phyloP scores from a whole-genome alignment of 2,797 vertebrate species.

The Vespertilio murinus region DNA sequence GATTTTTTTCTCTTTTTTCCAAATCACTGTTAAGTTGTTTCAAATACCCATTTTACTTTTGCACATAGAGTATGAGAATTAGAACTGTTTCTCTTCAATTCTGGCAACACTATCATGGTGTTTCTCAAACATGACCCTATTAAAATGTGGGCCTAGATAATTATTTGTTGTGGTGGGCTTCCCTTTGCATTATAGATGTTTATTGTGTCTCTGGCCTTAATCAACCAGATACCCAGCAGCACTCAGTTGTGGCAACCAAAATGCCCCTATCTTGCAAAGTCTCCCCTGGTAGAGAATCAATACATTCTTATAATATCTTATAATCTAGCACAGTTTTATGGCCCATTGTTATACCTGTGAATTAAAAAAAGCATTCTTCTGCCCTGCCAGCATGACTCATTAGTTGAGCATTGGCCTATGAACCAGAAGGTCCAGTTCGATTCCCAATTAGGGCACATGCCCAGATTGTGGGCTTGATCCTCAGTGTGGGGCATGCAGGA shows the following conservation, averaged over 20 bases:
- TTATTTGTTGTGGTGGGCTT: not conserved
- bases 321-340: not conserved
- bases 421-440: too few species aligned
- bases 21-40: not conserved
- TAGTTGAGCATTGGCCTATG: too few species aligned
- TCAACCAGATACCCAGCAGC: not conserved
- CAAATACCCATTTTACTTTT: conserved; percentile 16
- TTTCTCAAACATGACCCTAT: not conserved
- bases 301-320: not conserved
- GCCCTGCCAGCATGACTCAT: too few species aligned
- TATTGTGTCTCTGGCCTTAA: not conserved
- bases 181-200: not conserved
- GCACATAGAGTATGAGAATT: not conserved
- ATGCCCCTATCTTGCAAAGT: not conserved
- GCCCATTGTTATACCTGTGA: not conserved
- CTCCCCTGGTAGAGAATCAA: not conserved
- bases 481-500: too few species aligned
- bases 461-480: too few species aligned
- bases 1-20: not conserved
- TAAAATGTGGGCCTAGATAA: not conserved
- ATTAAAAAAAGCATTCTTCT: not conserved
- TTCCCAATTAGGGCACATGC: too few species aligned
- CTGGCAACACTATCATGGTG: not conserved
- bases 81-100: conserved; percentile 31
- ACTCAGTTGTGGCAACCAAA: not conserved